phyloP scores from a whole-genome alignment of 2,113 vertebrate genomes.

The Pipra filicauda region DNA sequence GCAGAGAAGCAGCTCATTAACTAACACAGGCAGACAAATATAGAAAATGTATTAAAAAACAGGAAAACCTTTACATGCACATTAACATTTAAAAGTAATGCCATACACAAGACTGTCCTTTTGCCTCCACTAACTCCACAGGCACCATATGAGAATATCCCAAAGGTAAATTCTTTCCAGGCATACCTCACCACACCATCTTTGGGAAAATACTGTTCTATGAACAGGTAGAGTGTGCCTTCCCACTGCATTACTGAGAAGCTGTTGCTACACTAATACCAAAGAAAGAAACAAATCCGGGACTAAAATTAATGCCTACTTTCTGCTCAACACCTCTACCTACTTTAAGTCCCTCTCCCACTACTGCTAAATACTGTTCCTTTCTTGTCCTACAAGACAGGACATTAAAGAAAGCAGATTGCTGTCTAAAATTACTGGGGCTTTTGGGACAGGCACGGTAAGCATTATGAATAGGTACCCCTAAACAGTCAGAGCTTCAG shows the following conservation, averaged over 20 bases:
- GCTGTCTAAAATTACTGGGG: neutral
- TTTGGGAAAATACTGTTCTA: neutral
- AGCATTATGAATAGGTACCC: neutral
- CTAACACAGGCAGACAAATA: neutral
- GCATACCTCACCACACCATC: neutral
- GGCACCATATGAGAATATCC: neutral
- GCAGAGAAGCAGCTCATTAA: neutral
- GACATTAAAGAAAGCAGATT: neutral
- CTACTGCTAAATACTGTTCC: neutral
- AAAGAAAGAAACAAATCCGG: neutral
- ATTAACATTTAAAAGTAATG: neutral
- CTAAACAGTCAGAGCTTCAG: neutral
- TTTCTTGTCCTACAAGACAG: neutral
- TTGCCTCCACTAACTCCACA: neutral
- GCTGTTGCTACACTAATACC: neutral
- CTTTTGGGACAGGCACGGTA: neutral
- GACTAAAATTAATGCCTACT: neutral
- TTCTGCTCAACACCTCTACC: neutral
- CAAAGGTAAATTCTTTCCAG: neutral
- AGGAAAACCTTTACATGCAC: neutral
- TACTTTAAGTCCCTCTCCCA: neutral
- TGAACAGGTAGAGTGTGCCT: neutral
- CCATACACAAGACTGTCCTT: neutral
- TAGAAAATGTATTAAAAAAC: fast-evolving
- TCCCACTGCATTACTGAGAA: neutral